Evolutionary conservation across 2,113 vertebrate species (phyloP), one percentile per base, ranked within the genome.

Genomic region (Macrotus californicus): DNA sequence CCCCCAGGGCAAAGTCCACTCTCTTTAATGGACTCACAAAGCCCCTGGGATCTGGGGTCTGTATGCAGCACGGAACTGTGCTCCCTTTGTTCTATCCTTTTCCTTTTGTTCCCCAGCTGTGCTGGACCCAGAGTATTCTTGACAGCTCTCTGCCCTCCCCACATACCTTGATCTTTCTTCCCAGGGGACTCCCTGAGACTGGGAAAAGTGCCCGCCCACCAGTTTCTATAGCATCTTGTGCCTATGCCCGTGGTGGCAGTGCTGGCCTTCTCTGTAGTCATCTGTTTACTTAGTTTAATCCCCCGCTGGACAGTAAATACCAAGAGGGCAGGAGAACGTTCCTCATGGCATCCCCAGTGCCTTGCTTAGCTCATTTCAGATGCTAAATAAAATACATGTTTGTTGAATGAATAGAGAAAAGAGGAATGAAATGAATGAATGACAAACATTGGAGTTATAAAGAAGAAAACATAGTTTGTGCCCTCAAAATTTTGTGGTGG

Each of bases 361-460:
- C 69, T 66, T 95, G 56, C 43, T 15, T 64, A 59, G 66, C 34
- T 97, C 85, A 67, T 34, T 59, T n/a, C 52, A 56, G 54, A 75
- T 67, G 56, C 41, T 36, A 89, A 94, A 56, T 50, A 64, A 21
- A 86, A 50, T 12, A 82, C 66, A 67, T 43, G 8, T 43, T 79
- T 87, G 16, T n/a, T 87, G 39, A 52, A 87, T 66, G 36, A 95
- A 70, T 88, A 81, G 70, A 89, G 13, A 46, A 54, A 61, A 77
- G 81, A 64, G 69, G 81, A 81, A 72, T 61, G 36, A 76, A 94
- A 54, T 0, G 14, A 93, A 67, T 59, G 26, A 56, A 75, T 46
- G n/a, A 3, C 43, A 69, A 77, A 21, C 48, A 29, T 83, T 66
- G 59, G 69, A 41, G 24, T 43, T 15, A 39, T 54, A 83, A 81